Percentiles rank a stretch among this genome's conserved stretches.
Evolutionary conservation across 2,113 vertebrate genomes (phyloP).

Genomic region (Martes martes): DNA sequence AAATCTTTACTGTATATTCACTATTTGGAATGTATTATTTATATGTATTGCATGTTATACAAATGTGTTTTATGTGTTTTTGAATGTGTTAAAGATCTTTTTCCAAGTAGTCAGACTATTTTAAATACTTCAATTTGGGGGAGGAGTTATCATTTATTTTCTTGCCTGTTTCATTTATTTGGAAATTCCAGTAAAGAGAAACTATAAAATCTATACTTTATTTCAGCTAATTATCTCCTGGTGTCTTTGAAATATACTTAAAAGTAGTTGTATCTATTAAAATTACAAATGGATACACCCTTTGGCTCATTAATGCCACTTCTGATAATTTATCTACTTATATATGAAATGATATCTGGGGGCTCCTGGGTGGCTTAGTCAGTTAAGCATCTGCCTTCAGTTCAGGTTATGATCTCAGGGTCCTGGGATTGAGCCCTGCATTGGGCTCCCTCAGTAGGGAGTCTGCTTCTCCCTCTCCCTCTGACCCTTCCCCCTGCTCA

Average conservation of each 20-base stretch:
- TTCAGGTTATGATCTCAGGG: too few species aligned
- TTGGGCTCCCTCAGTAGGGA: not conserved
- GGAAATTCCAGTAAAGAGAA: conserved; percentile 17
- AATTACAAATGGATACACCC: not conserved
- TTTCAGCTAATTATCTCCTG: not conserved
- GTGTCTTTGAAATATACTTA: conserved; percentile 26
- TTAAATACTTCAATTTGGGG: not conserved
- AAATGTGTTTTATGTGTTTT: not conserved
- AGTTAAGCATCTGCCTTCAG: too few species aligned
- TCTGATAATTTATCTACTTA: not conserved
- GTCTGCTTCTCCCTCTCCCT: not conserved
- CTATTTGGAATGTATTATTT: conserved; percentile 3
- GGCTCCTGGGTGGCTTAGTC: not conserved
- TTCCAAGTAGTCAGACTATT: not conserved
- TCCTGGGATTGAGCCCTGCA: not conserved
- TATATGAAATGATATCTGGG: not conserved
- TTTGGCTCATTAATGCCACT: not conserved
- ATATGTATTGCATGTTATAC: not conserved
- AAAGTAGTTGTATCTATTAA: not conserved
- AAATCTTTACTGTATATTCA: not conserved
- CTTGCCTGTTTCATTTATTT: conserved; percentile 17
- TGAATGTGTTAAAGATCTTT: not conserved
- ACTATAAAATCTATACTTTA: not conserved
- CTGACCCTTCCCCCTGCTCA: not conserved
- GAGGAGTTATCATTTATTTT: not conserved